Evolutionary conservation across 23 tunicate species (phyloP).

Genomic region (Corella eumyota): DNA sequence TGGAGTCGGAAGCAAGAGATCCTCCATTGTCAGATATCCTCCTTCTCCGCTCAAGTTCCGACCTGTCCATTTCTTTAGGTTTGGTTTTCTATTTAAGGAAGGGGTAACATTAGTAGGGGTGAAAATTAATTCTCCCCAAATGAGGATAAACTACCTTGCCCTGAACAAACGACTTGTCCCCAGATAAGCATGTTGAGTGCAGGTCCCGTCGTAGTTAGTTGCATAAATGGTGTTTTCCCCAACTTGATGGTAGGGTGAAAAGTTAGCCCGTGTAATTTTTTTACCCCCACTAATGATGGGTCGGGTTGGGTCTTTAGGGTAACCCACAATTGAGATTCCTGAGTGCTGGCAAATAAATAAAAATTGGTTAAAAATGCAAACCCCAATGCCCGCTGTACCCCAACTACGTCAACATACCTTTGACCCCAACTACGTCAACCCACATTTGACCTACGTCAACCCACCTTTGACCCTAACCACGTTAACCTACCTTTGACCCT

Average conservation of each 20-base stretch:
- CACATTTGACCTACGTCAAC: no score
- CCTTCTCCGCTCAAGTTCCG: slow-evolving; percentile 28
- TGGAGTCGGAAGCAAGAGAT: slow-evolving; percentile 9
- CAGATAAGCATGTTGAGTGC: slow-evolving; percentile 7
- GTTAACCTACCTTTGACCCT: no score
- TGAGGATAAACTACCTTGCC: slow-evolving; percentile 15
- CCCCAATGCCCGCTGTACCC: no score
- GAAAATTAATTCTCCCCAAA: no score
- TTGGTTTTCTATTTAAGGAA: slow-evolving; percentile 23
- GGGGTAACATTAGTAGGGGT: no score
- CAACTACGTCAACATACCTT: no score
- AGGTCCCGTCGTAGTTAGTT: slow-evolving; percentile 1
- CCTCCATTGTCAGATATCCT: slow-evolving; percentile 26
- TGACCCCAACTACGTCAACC: no score
- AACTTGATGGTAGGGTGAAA: background rate
- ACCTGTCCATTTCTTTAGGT: slow-evolving; percentile 27
- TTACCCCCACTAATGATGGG: background rate
- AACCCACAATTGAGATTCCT: background rate
- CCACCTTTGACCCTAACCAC: no score
- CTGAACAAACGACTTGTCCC: slow-evolving; percentile 13
- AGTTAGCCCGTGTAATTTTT: background rate
- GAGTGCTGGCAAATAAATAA: background rate
- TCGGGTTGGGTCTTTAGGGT: background rate
- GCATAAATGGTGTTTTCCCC: background rate
- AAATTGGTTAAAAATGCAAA: background rate